Base-by-base conservation (phyloP, 2,113 vertebrate species). In the Triplophysa rosa region DNA sequence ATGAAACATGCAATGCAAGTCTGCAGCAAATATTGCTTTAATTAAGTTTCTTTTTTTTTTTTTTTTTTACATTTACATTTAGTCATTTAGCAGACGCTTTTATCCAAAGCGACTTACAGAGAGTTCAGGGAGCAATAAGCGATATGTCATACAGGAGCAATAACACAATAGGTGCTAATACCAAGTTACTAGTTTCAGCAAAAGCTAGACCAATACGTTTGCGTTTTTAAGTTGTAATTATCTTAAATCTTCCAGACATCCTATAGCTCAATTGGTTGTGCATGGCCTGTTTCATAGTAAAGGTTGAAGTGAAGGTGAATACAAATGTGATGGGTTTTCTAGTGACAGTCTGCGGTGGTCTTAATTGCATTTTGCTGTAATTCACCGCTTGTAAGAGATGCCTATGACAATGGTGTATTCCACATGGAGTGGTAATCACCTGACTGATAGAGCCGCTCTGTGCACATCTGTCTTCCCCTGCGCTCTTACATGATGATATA, bases 301-400 rank as follows among this genome's bases (percentile, higher is more conserved):
- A n/a, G 16, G 19, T 8, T 56, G 54, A 58, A 14, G 84, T 79
- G 59, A 71, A 19, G 19, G 37, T 37, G 33, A 58, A 77, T 52
- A 54, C n/a, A 24, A 0, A 59, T 49, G 59, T 56, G 42, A 58
- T 63, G 24, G 33, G 19, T 12, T 49, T 80, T 85, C 89, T 87
- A 82, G 84, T 81, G 86, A 86, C 86, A 87, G 85, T 84, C 17
- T 52, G 74, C 80, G 64, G 84, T 88, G 88, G 75, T 84, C 85
- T 86, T 92, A 92, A 92, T 92, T 91, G 91, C 87, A 81, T 89
- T 84, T 86, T 84, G 83, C 67, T 23, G 76, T 89, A 90, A 90
- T 90, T 87, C 87, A 29, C 66, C 64, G 16, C 74, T 85, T 88
- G 89, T 89, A 81, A 82, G 74, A 73, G 80, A 45, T 73, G 81